Evolutionary conservation across 1,140 invertebrate genomes (phyloP), one percentile per base, ranked within the genome.

Genomic region (Forficula auricularia): DNA sequence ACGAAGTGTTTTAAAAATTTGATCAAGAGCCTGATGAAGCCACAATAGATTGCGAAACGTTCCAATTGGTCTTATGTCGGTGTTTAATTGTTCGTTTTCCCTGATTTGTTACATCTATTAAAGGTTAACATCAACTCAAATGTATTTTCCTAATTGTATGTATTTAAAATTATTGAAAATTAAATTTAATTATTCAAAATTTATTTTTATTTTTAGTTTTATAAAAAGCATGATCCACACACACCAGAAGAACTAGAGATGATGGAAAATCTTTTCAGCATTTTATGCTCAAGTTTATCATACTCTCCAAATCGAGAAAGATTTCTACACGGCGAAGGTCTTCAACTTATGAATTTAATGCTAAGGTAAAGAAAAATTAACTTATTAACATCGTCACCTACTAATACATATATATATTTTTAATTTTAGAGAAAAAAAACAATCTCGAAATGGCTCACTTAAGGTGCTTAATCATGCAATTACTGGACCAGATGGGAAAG

Each of bases 221-320:
- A 94, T 63, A 98, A 98, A 61, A 66, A 87, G 36, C 87, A 96
- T 57, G 90, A 98, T 67, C 94, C 94, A 1, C 68, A 64, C 37
- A 78, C 75, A 42, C 74, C 74, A 8, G 92, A 98, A 98, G 62
- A 95, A 99, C 61, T 77, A 87, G 96, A 99, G 64, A 82, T 91
- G 56, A 98, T 99, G 92, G 94, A 98, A 60, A 98, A 98, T 66
- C 65, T 99, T 35, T 99, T 98, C 57, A 85, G 98, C 58, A 79
- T 80, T 49, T 65, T 99, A 12, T 98, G 95, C 60, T 95, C 90
- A 9, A 78, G 87, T 46, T 67, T 99, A 37, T 82, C 97, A 75
- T 71, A 79, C 42, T 66, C 78, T 6, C 62, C 76, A 40, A 99
- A 99, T 64, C 71, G 90, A 46, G 84, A 91, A 40, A 72, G 79